phyloP scores from a whole-genome alignment of 2,113 vertebrate genomes.

The Cebidichthys violaceus region DNA sequence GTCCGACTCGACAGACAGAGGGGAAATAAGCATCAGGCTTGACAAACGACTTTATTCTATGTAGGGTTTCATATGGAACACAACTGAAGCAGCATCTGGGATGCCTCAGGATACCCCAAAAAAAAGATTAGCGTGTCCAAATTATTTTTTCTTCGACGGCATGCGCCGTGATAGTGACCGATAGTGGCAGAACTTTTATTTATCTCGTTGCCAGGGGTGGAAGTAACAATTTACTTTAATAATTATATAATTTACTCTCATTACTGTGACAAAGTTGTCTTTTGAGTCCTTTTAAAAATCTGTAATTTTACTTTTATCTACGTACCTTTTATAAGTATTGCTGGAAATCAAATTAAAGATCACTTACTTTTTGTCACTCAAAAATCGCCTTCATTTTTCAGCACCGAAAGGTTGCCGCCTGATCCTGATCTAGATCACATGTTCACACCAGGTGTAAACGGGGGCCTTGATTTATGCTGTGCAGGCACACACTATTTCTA shows the following conservation, averaged over 20 bases:
- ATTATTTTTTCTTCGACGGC: not conserved
- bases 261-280: not conserved
- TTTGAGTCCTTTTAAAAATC: not conserved
- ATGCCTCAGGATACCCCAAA: not conserved
- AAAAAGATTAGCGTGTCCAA: not conserved
- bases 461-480: not conserved
- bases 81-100: not conserved
- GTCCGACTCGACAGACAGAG: not conserved
- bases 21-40: not conserved
- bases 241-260: not conserved
- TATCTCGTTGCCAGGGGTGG: not conserved
- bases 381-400: not conserved
- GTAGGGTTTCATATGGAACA: not conserved
- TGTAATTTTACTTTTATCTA: not conserved
- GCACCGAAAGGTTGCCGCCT: not conserved
- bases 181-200: not conserved
- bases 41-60: not conserved
- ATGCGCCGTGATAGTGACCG: not conserved
- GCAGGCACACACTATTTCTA: conserved; percentile 1
- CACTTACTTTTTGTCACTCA: not conserved
- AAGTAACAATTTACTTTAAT: not conserved
- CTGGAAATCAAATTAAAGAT: not conserved
- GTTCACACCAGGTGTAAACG: conserved; percentile 13
- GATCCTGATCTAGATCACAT: conserved; percentile 5
- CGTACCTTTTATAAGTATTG: not conserved